Conservation (phyloP, 30 jellyfish, hydroid and myxozoan species). For the Morbakka virulenta region DNA sequence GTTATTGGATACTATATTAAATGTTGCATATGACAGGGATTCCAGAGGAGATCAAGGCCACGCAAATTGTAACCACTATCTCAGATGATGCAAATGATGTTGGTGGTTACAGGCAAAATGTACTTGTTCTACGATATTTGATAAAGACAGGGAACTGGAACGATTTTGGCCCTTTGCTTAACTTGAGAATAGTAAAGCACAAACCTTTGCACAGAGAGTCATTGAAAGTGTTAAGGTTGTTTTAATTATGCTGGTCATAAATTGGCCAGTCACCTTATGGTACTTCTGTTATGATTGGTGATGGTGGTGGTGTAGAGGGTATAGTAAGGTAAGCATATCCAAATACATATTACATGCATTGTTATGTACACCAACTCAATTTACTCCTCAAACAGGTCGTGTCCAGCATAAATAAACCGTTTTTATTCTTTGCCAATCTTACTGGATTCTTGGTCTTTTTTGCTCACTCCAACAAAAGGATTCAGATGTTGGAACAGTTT, state of each 20-base stretch:
- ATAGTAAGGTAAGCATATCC: conserved; percentile 22
- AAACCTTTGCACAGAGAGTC: background rate
- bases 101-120: background rate
- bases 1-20: no score
- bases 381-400: conserved; percentile 24
- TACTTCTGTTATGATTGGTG: conserved; percentile 37
- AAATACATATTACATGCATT: conserved; percentile 38
- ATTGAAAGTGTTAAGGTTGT: conserved; percentile 18
- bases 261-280: conserved; percentile 51
- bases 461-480: no score
- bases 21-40: background rate
- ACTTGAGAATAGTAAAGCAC: conserved; percentile 16
- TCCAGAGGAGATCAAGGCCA: conserved; percentile 2
- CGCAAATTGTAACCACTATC: conserved; percentile 6
- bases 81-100: conserved; percentile 43
- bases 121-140: conserved; percentile 34
- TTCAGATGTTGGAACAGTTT: no score
- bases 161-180: conserved; percentile 19
- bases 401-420: no score
- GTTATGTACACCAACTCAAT: conserved; percentile 58
- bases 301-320: conserved; percentile 27
- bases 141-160: conserved; percentile 5
- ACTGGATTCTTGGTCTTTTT: no score
- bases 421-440: no score
- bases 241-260: conserved; percentile 1